Percentiles rank a stretch among this genome's conserved stretches.
Conservation (phyloP, 2,888 invertebrate species). For the Girardia tigrina region DNA sequence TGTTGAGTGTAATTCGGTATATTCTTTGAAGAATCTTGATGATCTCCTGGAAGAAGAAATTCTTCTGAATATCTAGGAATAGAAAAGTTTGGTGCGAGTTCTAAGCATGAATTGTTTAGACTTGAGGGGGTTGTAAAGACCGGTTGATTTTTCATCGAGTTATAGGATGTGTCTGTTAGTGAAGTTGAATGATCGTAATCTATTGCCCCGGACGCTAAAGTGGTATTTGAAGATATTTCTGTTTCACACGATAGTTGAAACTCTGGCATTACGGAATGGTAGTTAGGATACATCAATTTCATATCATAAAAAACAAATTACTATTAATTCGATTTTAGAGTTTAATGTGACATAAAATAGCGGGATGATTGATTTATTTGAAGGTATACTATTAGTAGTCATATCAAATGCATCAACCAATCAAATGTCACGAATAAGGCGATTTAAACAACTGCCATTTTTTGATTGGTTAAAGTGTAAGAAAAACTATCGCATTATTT, state of each 20-base stretch:
- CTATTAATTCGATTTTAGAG: not conserved
- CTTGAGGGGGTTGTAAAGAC: not conserved
- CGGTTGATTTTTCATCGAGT: not conserved
- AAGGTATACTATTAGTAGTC: conserved; percentile 7
- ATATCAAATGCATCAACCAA: conserved; percentile 17
- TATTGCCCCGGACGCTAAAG: not conserved
- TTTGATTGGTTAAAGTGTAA: not conserved
- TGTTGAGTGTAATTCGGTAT: not conserved
- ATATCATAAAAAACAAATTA: not conserved
- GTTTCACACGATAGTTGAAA: not conserved
- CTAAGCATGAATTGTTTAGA: not conserved
- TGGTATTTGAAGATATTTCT: not conserved
- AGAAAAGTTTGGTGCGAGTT: not conserved
- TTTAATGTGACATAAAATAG: conserved; percentile 23
- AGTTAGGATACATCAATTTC: conserved; percentile 11
- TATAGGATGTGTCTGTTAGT: not conserved
- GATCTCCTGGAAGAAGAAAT: not conserved
- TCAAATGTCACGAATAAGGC: not conserved
- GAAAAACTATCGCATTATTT: not conserved
- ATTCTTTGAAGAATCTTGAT: not conserved
- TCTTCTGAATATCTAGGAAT: conserved; percentile 11
- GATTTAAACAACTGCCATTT: not conserved
- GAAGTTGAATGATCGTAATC: not conserved
- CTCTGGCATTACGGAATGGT: conserved; percentile 11
- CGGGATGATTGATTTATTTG: conserved; percentile 19